Evolutionary conservation across 1,140 invertebrate species (phyloP), one percentile per base, ranked within the genome.

Genomic region (Bombus confusus): DNA sequence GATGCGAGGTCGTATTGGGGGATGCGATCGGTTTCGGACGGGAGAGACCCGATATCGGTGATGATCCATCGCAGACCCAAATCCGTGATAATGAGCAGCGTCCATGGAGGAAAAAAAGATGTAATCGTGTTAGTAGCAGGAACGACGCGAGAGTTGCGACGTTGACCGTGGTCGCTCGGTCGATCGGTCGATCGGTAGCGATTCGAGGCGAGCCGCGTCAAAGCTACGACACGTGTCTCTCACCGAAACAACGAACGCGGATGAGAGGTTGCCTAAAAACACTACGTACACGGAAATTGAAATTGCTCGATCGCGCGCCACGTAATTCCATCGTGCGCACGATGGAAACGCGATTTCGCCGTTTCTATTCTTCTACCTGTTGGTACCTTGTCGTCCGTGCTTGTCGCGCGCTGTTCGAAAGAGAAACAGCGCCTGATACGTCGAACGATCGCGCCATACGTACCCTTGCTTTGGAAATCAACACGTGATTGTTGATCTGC

Each of bases 31-130:
- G 78, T 82, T 83, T 86, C 71, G 77, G 77, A 76, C 52, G 47
- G 69, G 41, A 59, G 64, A 66, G 64, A n/a, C 37, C 85, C 72
- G 84, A 71, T 75, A 59, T 52, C 43, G 86, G 81, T 69, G 88
- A 80, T 75, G 88, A 86, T 94, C 91, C 93, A 90, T 92, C 87
- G 89, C 90, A 80, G 88, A 84, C 69, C 78, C 69, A 90, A 68
- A 69, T 91, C 90, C 88, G 78, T 90, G 90, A 88, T 91, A 90
- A 90, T 68, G 83, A 91, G 93, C 94, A 94, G 94, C 94, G 94
- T 94, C 94, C 94, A 94, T 92, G 86, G 90, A 91, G 86, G 85
- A 93, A 94, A 93, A 62, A 94, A 93, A 94, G 86, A 93, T 88
- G 87, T 88, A 83, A 93, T 81, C 77, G 91, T 87, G 89, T 93